phyloP scores from a whole-genome alignment of 1,140 invertebrate species.

The Drosophila tristis region DNA sequence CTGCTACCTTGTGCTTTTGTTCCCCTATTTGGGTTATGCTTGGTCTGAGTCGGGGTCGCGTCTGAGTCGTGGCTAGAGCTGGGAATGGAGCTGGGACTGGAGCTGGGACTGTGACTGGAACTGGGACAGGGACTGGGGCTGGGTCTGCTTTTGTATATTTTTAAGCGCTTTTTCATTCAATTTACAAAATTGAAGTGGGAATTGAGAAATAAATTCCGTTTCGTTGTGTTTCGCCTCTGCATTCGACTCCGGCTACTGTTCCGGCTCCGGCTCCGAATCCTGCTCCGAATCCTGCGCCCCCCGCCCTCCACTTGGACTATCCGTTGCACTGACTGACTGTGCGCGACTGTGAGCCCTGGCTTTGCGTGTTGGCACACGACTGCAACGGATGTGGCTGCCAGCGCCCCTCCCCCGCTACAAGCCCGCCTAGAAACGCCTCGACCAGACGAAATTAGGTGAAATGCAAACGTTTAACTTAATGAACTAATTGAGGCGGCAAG shows the following conservation, averaged over 20 bases:
- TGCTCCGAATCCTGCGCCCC: slow-evolving; percentile 21
- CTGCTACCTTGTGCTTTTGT: slow-evolving; percentile 59
- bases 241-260: slow-evolving; percentile 11
- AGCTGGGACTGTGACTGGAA: slow-evolving; percentile 6
- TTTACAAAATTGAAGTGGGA: slow-evolving; percentile 84
- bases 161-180: slow-evolving; percentile 84
- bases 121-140: slow-evolving; percentile 1
- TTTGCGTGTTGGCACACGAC: slow-evolving; percentile 58
- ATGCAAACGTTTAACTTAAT: slow-evolving; percentile 82
- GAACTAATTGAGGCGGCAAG: slow-evolving; percentile 77
- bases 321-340: slow-evolving; percentile 20
- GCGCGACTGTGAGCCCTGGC: slow-evolving; percentile 17
- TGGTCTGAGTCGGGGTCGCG: slow-evolving; percentile 30
- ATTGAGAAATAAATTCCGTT: slow-evolving; percentile 84
- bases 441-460: slow-evolving; percentile 75
- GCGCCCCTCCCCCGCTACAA: slow-evolving; percentile 1
- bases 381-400: slow-evolving; percentile 67
- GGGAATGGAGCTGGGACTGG: background rate
- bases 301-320: slow-evolving; percentile 25
- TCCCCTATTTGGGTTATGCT: slow-evolving; percentile 69
- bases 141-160: slow-evolving; percentile 80
- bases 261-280: slow-evolving; percentile 22
- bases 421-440: slow-evolving; percentile 6
- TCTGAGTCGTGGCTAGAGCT: background rate
- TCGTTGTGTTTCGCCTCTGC: slow-evolving; percentile 41